Base-by-base conservation (phyloP, 53 echinoderm and acorn worm genomes). In the Temnopleurus reevesii region DNA sequence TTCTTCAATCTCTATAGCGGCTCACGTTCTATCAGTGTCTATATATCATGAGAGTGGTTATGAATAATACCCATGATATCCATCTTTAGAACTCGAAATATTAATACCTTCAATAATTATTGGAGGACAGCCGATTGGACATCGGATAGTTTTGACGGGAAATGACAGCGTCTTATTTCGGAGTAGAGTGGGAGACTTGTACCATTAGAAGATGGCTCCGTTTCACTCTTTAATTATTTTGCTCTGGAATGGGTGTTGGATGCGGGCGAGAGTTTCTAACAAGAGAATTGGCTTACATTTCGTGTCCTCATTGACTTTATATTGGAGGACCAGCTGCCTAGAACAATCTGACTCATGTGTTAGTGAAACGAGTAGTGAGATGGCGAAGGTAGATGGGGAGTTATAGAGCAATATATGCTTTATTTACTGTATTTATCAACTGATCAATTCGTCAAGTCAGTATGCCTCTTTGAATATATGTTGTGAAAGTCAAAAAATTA, bases 91-190 rank as follows among this genome's bases (percentile, higher is more conserved):
- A 38, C 41, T 41, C 36, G 71, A 71, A 71, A 71, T 71, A 71
- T 71, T 71, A 71, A 71, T 71, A 41, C 41, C 71, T 41, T 41
- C 21, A 71, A 71, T 23, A 71, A 71, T 71, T 71, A 41, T 71
- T 41, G 71, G 71, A 71, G 71, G 71, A 71, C 71, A 41, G 36
- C 36, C 8, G 38, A 79, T 79, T 79, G 79, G 79, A 26, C 49
- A 79, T 79, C 79, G 47, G 79, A 79, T 79, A 79, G 79, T 79
- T 49, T 49, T 49, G 23, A 79, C 46, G 46, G 79, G 79, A 79
- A 79, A 79, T 29, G 79, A 79, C 79, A 79, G 79, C 79, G 41
- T 79, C 79, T 79, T 41, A 79, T 79, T 79, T 27, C 79, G 29
- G 49, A 24, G 5, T 12, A 46, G 79, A 49, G 79, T 46, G 79